Evolutionary conservation across 2,797 vertebrate genomes (phyloP).

Genomic region (Gallinago nigripennis): DNA sequence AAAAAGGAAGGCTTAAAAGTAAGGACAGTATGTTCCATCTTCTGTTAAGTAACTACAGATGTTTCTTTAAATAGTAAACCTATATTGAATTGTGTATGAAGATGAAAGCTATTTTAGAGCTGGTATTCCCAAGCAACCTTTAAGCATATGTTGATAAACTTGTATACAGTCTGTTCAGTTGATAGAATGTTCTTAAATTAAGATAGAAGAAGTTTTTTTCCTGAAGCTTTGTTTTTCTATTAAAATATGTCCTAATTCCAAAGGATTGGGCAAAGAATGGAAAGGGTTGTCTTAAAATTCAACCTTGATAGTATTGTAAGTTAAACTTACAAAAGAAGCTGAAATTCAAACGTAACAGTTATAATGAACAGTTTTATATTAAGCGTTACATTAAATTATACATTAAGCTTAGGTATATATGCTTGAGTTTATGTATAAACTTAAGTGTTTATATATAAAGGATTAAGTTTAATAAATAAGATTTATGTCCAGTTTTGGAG

Average conservation of each 20-base stretch:
- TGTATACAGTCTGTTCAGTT: background rate
- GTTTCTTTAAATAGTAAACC: background rate
- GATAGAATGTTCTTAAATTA: background rate
- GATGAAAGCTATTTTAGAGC: background rate
- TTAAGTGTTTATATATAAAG: background rate
- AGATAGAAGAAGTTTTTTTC: background rate
- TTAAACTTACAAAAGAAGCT: background rate
- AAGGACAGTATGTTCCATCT: background rate
- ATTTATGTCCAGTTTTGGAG: background rate
- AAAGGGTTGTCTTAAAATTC: background rate
- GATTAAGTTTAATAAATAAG: background rate
- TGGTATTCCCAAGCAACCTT: background rate
- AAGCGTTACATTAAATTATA: background rate
- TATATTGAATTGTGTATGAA: background rate
- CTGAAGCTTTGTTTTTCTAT: background rate
- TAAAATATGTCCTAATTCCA: background rate
- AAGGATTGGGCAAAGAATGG: background rate
- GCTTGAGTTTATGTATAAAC: background rate
- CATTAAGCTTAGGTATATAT: background rate
- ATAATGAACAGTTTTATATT: background rate
- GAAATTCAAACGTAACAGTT: background rate
- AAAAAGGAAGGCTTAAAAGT: background rate
- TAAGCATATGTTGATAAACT: background rate
- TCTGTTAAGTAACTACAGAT: background rate
- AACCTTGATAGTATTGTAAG: background rate